Conservation (phyloP, 1,140 invertebrate genomes). For the Drosophila willistoni region DNA sequence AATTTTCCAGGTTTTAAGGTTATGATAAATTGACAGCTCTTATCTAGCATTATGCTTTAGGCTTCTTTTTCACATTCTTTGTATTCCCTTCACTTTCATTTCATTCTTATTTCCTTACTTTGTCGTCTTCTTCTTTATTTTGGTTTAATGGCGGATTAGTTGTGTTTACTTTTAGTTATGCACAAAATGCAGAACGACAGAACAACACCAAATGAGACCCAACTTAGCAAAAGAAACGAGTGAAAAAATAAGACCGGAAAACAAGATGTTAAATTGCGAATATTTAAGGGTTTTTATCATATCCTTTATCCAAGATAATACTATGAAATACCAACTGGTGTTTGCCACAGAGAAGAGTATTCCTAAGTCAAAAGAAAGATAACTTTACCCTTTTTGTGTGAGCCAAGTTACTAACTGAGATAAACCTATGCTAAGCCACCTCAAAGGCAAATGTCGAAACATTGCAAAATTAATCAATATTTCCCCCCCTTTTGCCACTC, state of each 20-base stretch:
- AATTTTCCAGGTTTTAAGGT: slow-evolving; percentile 44
- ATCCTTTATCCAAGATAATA: neutral
- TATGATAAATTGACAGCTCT: slow-evolving; percentile 74
- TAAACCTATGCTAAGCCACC: neutral
- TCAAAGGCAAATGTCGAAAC: neutral
- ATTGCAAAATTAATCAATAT: slow-evolving; percentile 5
- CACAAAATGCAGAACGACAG: slow-evolving; percentile 13
- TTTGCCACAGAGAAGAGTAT: neutral
- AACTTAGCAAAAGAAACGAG: neutral
- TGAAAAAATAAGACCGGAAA: neutral
- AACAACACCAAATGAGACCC: slow-evolving; percentile 8
- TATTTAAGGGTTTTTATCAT: slow-evolving; percentile 6
- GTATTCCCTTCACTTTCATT: neutral
- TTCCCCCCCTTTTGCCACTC: neutral
- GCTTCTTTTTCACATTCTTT: neutral
- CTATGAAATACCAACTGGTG: neutral
- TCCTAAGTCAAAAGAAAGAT: no score
- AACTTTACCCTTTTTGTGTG: no score
- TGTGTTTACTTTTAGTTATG: slow-evolving; percentile 56
- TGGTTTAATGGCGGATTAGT: slow-evolving; percentile 7
- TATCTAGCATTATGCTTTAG: slow-evolving; percentile 61
- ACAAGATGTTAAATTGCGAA: neutral
- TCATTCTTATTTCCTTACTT: neutral
- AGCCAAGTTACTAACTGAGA: neutral
- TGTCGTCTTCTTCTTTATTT: slow-evolving; percentile 19